A percentile compares a stretch with the other conserved stretches of the same genome.
Evolutionary conservation across 2,797 vertebrate species (phyloP).

Genomic region (Hephaestus fuliginosus): DNA sequence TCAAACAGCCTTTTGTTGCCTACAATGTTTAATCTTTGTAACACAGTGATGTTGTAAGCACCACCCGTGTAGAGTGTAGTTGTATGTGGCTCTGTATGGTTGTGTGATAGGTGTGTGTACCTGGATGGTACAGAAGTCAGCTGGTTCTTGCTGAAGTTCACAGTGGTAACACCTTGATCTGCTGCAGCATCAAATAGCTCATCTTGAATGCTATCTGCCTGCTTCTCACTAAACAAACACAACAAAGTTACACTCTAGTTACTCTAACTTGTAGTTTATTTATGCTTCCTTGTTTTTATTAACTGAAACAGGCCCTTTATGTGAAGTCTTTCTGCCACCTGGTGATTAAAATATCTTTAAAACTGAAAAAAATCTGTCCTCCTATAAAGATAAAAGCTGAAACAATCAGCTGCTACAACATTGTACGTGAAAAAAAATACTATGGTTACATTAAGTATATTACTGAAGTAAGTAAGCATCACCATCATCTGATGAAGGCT

Average conservation of each 20-base stretch:
- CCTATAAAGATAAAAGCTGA: background rate
- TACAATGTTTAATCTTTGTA: background rate
- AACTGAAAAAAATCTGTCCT: background rate
- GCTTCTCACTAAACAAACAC: constrained; percentile 87
- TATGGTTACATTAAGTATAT: no score
- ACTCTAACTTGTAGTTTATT: no score
- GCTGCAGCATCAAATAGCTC: constrained; percentile 89
- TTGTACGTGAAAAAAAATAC: background rate
- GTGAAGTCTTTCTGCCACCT: background rate
- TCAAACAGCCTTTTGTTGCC: background rate
- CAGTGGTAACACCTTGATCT: constrained; percentile 74
- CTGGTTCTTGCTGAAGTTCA: constrained; percentile 96
- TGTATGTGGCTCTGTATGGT: background rate
- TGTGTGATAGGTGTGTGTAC: constrained; percentile 76
- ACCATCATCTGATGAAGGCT: background rate
- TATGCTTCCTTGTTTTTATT: no score
- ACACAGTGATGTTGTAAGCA: background rate
- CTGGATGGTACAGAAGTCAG: constrained; percentile 89
- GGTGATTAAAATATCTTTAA: background rate
- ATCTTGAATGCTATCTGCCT: constrained; percentile 87
- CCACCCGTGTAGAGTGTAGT: accelerated
- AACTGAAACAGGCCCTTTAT: background rate
- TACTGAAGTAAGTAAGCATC: background rate
- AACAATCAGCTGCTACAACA: background rate
- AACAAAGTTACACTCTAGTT: constrained; percentile 27